Percentiles rank a stretch among this genome's conserved stretches.
These are phyloP conservation scores for Hermatobates lingyangjiaoensis DNA, from an alignment of 1,140 invertebrate species.

Conservation along the genomic window DNA sequence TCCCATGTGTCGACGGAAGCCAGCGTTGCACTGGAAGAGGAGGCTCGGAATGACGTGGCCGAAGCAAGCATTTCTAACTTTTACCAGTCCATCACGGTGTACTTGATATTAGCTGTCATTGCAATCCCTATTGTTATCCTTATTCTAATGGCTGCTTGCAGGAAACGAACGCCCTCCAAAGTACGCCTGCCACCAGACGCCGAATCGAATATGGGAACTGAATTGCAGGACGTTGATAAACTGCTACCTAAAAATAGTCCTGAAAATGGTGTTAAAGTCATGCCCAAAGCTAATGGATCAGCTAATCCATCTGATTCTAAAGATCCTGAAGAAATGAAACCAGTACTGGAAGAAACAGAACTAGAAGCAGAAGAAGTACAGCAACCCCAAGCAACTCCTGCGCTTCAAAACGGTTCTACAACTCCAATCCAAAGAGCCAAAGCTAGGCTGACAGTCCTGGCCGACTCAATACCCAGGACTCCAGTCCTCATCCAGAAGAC, in stretches of 20 bases:
- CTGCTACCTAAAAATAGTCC: slow-evolving; percentile 14
- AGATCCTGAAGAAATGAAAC: slow-evolving; percentile 4
- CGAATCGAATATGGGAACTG: slow-evolving; percentile 13
- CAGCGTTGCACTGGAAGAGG: not conserved
- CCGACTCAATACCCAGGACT: slow-evolving; percentile 5
- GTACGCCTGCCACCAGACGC: slow-evolving; percentile 9
- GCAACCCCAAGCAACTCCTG: not conserved
- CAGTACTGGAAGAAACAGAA: slow-evolving; percentile 4
- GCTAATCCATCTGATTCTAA: slow-evolving; percentile 1
- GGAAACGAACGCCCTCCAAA: slow-evolving; percentile 2
- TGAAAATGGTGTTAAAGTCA: slow-evolving; percentile 13
- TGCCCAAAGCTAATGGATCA: slow-evolving; percentile 9
- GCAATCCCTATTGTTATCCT: slow-evolving; percentile 5
- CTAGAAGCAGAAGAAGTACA: not conserved
- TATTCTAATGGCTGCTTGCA: slow-evolving; percentile 4
- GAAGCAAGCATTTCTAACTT: not conserved
- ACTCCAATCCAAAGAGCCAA: slow-evolving; percentile 6
- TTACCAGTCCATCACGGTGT: not conserved
- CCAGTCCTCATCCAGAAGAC: slow-evolving; percentile 12
- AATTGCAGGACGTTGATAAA: slow-evolving; percentile 16
- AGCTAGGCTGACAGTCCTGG: slow-evolving; percentile 6
- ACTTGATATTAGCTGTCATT: slow-evolving; percentile 9
- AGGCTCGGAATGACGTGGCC: not conserved
- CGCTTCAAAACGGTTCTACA: not conserved
- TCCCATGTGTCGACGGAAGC: not conserved